phyloP scores from a whole-genome alignment of 2,113 vertebrate genomes.

The Pycnonotus jocosus region DNA sequence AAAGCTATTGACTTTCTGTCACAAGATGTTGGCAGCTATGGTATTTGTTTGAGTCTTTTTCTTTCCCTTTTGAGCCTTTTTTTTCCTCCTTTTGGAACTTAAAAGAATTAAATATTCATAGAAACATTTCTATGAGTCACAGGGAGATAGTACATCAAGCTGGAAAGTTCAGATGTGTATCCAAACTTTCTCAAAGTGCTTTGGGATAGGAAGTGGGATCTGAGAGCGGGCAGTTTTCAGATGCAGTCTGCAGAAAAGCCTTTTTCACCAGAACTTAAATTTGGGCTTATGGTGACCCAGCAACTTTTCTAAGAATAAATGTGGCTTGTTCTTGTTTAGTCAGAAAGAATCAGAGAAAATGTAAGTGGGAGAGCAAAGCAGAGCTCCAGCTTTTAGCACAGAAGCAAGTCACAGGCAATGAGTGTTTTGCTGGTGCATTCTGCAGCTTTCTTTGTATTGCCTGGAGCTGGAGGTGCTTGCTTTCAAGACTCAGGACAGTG shows the following conservation, averaged over 20 bases:
- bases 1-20: constrained; percentile 67
- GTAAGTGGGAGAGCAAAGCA: neutral
- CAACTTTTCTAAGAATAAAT: constrained; percentile 15
- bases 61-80: constrained; percentile 51
- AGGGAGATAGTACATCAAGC: constrained; percentile 35
- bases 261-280: neutral
- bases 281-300: neutral
- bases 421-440: neutral
- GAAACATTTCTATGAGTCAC: constrained; percentile 52
- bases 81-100: constrained; percentile 45
- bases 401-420: neutral
- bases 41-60: constrained; percentile 64
- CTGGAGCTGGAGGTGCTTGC: neutral
- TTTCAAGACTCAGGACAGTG: neutral
- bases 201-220: constrained; percentile 28
- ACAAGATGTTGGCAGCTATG: constrained; percentile 65
- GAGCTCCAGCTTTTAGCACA: neutral
- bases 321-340: neutral
- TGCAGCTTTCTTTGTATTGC: neutral
- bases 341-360: neutral
- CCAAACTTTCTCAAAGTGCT: constrained; percentile 49
- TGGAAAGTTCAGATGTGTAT: constrained; percentile 46
- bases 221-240: constrained; percentile 23
- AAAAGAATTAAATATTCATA: constrained; percentile 59
- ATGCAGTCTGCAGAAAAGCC: neutral